These are phyloP conservation scores for Melanotaenia nigrans DNA, from an alignment of 2,797 vertebrate species.

Conservation along the genomic window DNA sequence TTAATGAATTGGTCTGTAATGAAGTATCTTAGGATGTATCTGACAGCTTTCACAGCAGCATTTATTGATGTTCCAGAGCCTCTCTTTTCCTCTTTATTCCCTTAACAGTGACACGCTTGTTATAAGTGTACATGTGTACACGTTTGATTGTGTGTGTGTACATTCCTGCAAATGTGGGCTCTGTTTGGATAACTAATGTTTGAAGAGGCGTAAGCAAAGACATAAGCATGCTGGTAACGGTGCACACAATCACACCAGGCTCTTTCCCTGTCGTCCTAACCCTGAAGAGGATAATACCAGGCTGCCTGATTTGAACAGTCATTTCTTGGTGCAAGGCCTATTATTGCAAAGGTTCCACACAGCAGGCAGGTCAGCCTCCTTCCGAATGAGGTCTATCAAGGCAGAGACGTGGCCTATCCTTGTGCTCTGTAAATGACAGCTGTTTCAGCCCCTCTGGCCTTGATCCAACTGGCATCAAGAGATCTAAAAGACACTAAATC, in stretches of 20 bases:
- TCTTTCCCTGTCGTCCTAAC: slow-evolving; percentile 45
- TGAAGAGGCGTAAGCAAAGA: slow-evolving; percentile 42
- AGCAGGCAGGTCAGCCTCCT: slow-evolving; percentile 72
- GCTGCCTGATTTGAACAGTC: slow-evolving; percentile 77
- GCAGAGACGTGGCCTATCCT: slow-evolving; percentile 36
- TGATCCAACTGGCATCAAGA: slow-evolving; percentile 63
- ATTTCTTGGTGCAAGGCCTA: slow-evolving; percentile 67
- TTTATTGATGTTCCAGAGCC: slow-evolving; percentile 49
- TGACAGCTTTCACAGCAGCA: slow-evolving; percentile 51
- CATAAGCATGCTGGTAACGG: slow-evolving; percentile 19
- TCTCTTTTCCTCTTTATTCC: slow-evolving; percentile 45
- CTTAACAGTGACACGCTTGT: slow-evolving; percentile 25
- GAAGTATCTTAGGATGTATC: slow-evolving; percentile 60
- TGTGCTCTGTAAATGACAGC: slow-evolving; percentile 67
- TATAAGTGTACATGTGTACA: slow-evolving; percentile 10
- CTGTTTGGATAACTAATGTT: slow-evolving; percentile 51
- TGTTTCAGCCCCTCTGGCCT: slow-evolving; percentile 70
- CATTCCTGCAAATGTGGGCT: slow-evolving; percentile 28
- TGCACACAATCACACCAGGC: slow-evolving; percentile 22
- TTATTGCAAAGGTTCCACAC: slow-evolving; percentile 77
- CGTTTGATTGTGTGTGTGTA: slow-evolving; percentile 6
- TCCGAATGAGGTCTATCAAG: slow-evolving; percentile 66
- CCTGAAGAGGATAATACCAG: slow-evolving; percentile 79
- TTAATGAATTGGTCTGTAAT: slow-evolving; percentile 72
- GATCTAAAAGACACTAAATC: slow-evolving; percentile 49